Conservation (phyloP, 2,888 invertebrate species). For the Lochmaea capreae region DNA sequence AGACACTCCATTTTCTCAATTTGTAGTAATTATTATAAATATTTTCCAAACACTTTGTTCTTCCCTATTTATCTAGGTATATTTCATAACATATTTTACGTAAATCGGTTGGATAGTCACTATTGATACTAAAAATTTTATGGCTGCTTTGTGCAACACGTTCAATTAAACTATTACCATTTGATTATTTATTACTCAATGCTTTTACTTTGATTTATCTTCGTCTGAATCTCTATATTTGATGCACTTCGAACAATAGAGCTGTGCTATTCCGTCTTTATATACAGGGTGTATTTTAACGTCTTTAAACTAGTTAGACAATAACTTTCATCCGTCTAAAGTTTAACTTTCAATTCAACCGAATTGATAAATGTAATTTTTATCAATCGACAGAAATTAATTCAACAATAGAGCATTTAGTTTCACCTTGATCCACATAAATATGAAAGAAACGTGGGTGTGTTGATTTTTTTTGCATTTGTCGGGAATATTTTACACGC, state of each 20-base stretch:
- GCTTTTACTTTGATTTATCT: background rate
- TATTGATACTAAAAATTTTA: background rate
- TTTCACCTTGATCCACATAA: background rate
- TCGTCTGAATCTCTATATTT: background rate
- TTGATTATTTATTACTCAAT: too few species aligned
- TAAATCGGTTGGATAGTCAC: background rate
- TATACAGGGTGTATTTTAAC: background rate
- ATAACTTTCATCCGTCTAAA: too few species aligned
- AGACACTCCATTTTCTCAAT: too few species aligned
- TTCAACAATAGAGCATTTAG: background rate
- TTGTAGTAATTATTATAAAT: too few species aligned
- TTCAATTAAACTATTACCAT: background rate
- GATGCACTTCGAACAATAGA: background rate
- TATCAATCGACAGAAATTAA: background rate
- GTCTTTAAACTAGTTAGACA: too few species aligned
- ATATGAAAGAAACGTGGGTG: constrained; percentile 9
- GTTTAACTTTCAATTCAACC: background rate
- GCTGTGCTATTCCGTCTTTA: background rate
- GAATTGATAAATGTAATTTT: background rate
- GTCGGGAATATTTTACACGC: background rate
- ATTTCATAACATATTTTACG: background rate
- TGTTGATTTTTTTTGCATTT: background rate
- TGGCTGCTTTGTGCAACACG: background rate
- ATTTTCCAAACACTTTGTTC: too few species aligned
- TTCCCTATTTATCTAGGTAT: too few species aligned